Base-by-base conservation (phyloP, 2,888 invertebrate genomes). In the Hirudinaria manillensis region DNA sequence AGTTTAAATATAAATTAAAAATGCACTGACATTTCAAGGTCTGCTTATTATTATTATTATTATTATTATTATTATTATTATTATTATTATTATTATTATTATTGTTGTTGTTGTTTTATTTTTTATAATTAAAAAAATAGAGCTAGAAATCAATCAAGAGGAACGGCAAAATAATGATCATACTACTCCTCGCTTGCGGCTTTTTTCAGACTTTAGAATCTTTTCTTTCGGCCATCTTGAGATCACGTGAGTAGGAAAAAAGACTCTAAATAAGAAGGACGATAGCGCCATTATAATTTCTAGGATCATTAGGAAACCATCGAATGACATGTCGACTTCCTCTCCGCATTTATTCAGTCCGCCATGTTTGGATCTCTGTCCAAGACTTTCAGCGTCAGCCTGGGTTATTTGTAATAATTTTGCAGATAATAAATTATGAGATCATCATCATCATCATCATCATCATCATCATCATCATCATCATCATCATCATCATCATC, bases 361-460 rank as follows among this genome's bases (percentile, higher is more conserved):
- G 45, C 45, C 45, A 45, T 45, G 6, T 7, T 45, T 45, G 45
- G 16, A 3, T 36, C 3, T 45, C 45, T 45, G 45, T 16, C 45
- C 16, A 3, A 7, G 13, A 6, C 45, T 2, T 45, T 7, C 16
- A 2, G 45, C 38, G 38, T 6, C 38, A 7, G 10, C 45, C 21
- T 16, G 13, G 13, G 21, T 53, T 53, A 53, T 53, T 53, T 16
- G 13, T 53, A 53, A 16, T 53, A 53, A 16, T 53, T 16, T 53
- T 53, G 21, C 21, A 53, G 13, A 16, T 53, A 53, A 53, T 13
- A 16, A 13, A n/a, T n/a, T 24, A 29, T 29, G 13, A 16, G 16
- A 66, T 29, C 29, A 67, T 4, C 68, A 67, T 36, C 72, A 53
- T 36, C 72, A 70, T 74, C 75, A 55, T 74, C 73, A 29, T 75